Evolutionary conservation across 2,797 vertebrate genomes (phyloP).

Genomic region (Takifugu ocellatus): DNA sequence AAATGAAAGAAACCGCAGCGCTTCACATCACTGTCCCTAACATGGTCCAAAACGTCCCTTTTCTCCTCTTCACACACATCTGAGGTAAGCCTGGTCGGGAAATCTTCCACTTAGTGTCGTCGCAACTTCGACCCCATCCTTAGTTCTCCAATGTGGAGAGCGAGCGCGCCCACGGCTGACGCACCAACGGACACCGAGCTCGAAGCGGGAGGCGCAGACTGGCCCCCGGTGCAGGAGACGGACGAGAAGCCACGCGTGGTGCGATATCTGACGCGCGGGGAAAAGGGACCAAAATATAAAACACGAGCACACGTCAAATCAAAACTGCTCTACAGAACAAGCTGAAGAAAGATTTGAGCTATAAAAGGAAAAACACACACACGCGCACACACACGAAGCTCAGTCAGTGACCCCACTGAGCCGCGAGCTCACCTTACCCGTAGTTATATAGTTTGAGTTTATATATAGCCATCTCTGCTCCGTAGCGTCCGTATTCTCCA

Average conservation of each 20-base stretch:
- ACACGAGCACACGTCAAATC: conserved; percentile 65
- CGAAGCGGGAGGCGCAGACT: conserved; percentile 32
- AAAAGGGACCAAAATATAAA: conserved; percentile 48
- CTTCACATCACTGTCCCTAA: conserved; percentile 48
- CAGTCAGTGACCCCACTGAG: conserved; percentile 69
- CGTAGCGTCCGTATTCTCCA: conserved; percentile 57
- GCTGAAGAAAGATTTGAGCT: conserved; percentile 35
- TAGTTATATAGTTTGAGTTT: conserved; percentile 73
- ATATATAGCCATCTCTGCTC: conserved; percentile 53
- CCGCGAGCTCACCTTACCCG: conserved; percentile 78
- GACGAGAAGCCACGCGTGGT: conserved; percentile 51
- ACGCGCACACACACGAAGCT: conserved; percentile 19
- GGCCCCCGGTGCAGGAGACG: conserved; percentile 4
- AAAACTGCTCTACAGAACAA: conserved; percentile 56
- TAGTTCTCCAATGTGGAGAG: conserved; percentile 81
- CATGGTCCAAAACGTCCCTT: conserved; percentile 58
- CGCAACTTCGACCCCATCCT: conserved; percentile 58
- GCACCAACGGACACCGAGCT: conserved; percentile 62
- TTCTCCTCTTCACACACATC: conserved; percentile 54
- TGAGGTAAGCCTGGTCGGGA: conserved; percentile 71
- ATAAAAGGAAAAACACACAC: conserved; percentile 6
- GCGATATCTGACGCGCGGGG: conserved; percentile 61
- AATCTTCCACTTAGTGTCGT: conserved; percentile 68
- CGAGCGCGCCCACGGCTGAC: conserved; percentile 60
- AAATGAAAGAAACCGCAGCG: conserved; percentile 37